Evolutionary conservation across 2,113 vertebrate species (phyloP).

Genomic region (Phoenicopterus ruber): DNA sequence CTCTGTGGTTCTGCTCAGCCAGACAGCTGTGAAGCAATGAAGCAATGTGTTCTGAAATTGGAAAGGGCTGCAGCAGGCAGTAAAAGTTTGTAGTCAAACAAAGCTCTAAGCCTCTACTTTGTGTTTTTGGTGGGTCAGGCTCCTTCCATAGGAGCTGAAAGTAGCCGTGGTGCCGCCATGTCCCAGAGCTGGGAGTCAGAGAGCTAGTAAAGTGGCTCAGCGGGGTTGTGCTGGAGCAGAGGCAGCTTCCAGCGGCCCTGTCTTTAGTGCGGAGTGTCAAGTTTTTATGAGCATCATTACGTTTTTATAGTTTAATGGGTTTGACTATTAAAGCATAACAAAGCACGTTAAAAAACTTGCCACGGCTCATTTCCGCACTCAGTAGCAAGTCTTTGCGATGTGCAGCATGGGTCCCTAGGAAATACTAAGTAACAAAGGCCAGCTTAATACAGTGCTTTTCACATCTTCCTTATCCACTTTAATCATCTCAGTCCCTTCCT

Average conservation of each 20-base stretch:
- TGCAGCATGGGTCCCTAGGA: neutral
- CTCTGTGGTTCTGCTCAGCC: neutral
- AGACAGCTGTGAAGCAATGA: neutral
- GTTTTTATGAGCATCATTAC: constrained; percentile 54
- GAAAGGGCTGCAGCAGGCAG: constrained; percentile 9
- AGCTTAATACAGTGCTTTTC: neutral
- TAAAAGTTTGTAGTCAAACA: constrained; percentile 45
- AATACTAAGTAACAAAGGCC: constrained; percentile 19
- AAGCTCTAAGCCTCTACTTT: neutral
- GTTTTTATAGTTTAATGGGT: constrained; percentile 61
- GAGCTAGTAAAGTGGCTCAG: constrained; percentile 49
- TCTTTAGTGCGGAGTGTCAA: constrained; percentile 41
- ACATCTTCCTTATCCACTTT: constrained; percentile 5
- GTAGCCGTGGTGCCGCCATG: constrained; percentile 12
- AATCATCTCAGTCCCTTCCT: neutral
- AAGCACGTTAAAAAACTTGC: constrained; percentile 45
- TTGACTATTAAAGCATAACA: constrained; percentile 56
- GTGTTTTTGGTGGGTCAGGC: constrained; percentile 8
- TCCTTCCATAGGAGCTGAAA: constrained; percentile 24
- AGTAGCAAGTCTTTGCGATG: constrained; percentile 34
- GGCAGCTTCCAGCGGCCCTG: constrained; percentile 8
- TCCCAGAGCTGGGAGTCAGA: constrained; percentile 44
- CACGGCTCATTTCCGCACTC: constrained; percentile 22
- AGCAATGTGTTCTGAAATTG: constrained; percentile 20
- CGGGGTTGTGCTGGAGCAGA: neutral